Conservation (phyloP, 1,140 invertebrate species). For the Phenacoccus solenopsis region DNA sequence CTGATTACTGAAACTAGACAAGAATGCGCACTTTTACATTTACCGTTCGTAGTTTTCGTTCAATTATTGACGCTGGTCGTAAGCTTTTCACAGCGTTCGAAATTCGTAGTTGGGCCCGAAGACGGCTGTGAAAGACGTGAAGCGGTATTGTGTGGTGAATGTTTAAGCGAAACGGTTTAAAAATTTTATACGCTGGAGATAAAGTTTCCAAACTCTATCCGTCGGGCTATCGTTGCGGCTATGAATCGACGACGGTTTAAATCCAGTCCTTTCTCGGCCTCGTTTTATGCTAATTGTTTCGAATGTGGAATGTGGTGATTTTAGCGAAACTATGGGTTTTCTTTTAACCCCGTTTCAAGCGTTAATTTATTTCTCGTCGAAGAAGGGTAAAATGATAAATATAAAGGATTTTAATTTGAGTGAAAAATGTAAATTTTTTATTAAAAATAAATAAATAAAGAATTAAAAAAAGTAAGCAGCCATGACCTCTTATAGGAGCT, state of each 20-base stretch:
- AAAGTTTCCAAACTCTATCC: neutral
- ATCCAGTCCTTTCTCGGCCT: neutral
- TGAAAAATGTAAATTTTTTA: no score
- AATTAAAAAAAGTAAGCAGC: no score
- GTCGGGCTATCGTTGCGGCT: neutral
- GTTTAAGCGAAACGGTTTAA: neutral
- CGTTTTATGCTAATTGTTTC: neutral
- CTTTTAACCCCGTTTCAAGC: neutral
- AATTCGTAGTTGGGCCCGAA: neutral
- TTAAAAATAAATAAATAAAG: no score
- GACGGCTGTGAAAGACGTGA: neutral
- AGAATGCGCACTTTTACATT: neutral
- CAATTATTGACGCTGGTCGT: neutral
- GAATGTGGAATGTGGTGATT: no score
- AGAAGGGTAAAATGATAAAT: no score
- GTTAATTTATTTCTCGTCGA: neutral
- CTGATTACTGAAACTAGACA: conserved; percentile 1
- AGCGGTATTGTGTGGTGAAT: neutral
- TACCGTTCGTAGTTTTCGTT: neutral
- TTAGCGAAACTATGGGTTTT: no score
- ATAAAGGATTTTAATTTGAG: no score
- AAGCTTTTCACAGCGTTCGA: neutral
- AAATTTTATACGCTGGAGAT: neutral
- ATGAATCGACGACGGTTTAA: neutral
- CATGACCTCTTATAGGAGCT: no score